A percentile compares a stretch with the other conserved stretches of the same genome.
Conservation (phyloP, 2,113 vertebrate species). For the Thalassoma bifasciatum region DNA sequence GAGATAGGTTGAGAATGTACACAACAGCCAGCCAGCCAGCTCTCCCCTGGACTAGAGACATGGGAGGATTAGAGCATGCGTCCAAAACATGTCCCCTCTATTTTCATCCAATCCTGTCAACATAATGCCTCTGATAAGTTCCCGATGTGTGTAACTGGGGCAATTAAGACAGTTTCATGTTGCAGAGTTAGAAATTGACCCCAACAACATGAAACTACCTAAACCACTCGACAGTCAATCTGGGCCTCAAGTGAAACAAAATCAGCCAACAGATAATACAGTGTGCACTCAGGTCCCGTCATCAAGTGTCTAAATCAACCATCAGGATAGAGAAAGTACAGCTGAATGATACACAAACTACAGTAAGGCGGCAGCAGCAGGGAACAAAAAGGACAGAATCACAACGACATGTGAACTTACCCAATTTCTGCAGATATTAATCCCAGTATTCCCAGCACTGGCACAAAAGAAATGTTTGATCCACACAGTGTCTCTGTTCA, state of each 20-base stretch:
- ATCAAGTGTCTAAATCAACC: slow-evolving; percentile 42
- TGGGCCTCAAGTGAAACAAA: slow-evolving; percentile 63
- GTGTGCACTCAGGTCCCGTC: slow-evolving; percentile 47
- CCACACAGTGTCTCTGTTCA: slow-evolving; percentile 38
- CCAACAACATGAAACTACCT: slow-evolving; percentile 99
- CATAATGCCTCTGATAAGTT: slow-evolving; percentile 16
- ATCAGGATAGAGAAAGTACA: slow-evolving; percentile 39
- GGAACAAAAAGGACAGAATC: slow-evolving; percentile 42
- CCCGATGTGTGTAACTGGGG: slow-evolving; percentile 92
- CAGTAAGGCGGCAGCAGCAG: slow-evolving; percentile 32
- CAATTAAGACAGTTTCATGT: slow-evolving; percentile 98
- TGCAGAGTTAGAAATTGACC: slow-evolving; percentile 94
- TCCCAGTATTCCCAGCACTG: slow-evolving; percentile 46
- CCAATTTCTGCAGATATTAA: slow-evolving; percentile 30
- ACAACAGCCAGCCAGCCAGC: slow-evolving; percentile 33
- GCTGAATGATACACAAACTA: slow-evolving; percentile 23
- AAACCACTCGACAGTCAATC: slow-evolving; percentile 95
- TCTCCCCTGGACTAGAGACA: slow-evolving; percentile 24
- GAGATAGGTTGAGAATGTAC: slow-evolving; percentile 38
- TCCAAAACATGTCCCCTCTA: slow-evolving; percentile 19
- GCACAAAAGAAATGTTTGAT: slow-evolving; percentile 33
- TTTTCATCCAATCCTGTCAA: slow-evolving; percentile 29
- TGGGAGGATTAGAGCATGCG: slow-evolving; percentile 18
- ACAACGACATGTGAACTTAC: slow-evolving; percentile 66
- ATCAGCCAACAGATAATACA: slow-evolving; percentile 53